Percentiles rank a stretch among this genome's conserved stretches.
These are phyloP conservation scores for Cyclophora punctaria DNA, from an alignment of 2,888 invertebrate genomes.

Conservation along the genomic window DNA sequence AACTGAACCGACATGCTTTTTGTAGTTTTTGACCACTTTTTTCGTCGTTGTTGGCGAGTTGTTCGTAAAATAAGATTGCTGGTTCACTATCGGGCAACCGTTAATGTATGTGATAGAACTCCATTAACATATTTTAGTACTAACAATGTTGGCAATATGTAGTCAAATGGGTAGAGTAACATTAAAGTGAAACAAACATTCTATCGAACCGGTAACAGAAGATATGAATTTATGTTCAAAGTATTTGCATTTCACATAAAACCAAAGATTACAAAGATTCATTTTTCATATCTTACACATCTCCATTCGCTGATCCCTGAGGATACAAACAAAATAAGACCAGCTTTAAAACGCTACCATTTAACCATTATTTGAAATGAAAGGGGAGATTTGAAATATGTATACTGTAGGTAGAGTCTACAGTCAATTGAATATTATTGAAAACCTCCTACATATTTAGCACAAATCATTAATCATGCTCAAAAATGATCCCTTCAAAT, in stretches of 20 bases:
- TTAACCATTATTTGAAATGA: slow-evolving; percentile 43
- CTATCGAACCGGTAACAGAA: too few species aligned
- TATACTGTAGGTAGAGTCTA: slow-evolving; percentile 44
- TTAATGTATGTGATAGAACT: too few species aligned
- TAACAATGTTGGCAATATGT: too few species aligned
- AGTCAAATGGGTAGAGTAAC: too few species aligned
- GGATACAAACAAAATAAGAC: slow-evolving; percentile 44
- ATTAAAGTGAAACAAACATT: too few species aligned
- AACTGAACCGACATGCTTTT: slow-evolving; percentile 23
- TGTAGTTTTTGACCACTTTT: slow-evolving; percentile 8
- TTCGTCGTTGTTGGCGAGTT: background rate
- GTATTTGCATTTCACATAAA: background rate
- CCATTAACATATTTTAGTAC: too few species aligned
- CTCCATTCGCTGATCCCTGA: slow-evolving; percentile 29
- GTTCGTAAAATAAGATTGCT: too few species aligned
- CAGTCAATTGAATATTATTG: slow-evolving; percentile 43
- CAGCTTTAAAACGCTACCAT: slow-evolving; percentile 35
- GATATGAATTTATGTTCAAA: too few species aligned
- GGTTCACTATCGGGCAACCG: too few species aligned
- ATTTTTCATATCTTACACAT: slow-evolving; percentile 35
- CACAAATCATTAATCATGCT: slow-evolving; percentile 62
- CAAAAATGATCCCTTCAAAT: slow-evolving; percentile 29
- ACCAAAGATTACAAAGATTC: slow-evolving; percentile 20
- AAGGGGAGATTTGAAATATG: slow-evolving; percentile 46
- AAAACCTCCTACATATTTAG: slow-evolving; percentile 52